A percentile compares a stretch with the other conserved stretches of the same genome.
Evolutionary conservation across 1,140 invertebrate species (phyloP).

Genomic region (Piezodorus guildinii): DNA sequence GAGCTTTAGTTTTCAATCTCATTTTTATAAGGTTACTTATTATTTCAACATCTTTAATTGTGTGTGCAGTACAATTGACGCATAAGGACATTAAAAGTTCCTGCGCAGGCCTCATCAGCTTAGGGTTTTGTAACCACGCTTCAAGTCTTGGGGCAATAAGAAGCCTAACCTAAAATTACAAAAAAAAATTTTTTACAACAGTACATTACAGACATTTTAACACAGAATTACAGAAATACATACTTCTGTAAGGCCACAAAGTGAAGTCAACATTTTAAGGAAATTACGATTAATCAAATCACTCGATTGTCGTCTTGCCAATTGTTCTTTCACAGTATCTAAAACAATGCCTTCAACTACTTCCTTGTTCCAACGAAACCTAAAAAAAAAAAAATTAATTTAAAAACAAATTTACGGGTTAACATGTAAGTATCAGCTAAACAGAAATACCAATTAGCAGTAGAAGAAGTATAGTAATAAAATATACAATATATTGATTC

Average conservation of each 20-base stretch:
- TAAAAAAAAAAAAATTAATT: slow-evolving; percentile 13
- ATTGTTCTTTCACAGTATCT: slow-evolving; percentile 77
- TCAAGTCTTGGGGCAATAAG: slow-evolving; percentile 74
- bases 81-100: slow-evolving; percentile 88
- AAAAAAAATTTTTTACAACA: too few relatives aligned
- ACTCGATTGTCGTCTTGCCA: slow-evolving; percentile 68
- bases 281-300: slow-evolving; percentile 82
- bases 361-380: slow-evolving; percentile 37
- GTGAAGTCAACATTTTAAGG: slow-evolving; percentile 67
- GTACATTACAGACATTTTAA: too few relatives aligned
- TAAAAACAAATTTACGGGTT: too few relatives aligned
- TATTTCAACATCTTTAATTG: slow-evolving; percentile 75
- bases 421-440: too few relatives aligned
- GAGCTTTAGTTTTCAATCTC: slow-evolving; percentile 82
- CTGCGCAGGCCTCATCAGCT: slow-evolving; percentile 79
- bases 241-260: slow-evolving; percentile 73
- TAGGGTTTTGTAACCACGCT: slow-evolving; percentile 91
- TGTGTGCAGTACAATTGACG: slow-evolving; percentile 71
- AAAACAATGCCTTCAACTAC: slow-evolving; percentile 70
- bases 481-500: too few relatives aligned
- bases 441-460: too few relatives aligned
- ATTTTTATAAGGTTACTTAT: slow-evolving; percentile 82
- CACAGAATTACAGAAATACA: slow-evolving; percentile 13
- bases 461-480: too few relatives aligned
- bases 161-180: slow-evolving; percentile 48